Base-by-base conservation (phyloP, 2,113 vertebrate species). In the Potamarius usumacintae region DNA sequence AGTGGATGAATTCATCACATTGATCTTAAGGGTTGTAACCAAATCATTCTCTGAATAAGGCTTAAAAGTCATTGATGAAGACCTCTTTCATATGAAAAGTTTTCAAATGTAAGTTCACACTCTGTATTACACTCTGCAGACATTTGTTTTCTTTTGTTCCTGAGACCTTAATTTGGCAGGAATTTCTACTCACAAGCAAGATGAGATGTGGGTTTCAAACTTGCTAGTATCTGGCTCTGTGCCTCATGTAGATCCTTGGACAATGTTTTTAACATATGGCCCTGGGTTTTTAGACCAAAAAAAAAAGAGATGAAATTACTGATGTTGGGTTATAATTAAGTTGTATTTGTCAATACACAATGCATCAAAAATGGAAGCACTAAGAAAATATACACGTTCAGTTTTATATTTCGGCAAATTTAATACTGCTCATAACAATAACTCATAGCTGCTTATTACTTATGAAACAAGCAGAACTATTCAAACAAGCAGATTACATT, bases 141-240 rank as follows among this genome's bases (percentile, higher is more conserved):
- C 50, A 85, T 72, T 88, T 83, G 86, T 90, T 83, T 87, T 87
- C 34, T 84, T 82, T 69, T 57, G 74, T 63, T 87, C 85, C 86
- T 79, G 57, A 89, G 90, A 72, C 27, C 81, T 83, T 52, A 55
- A 69, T 65, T 86, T 87, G 82, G 85, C 90, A 87, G 55, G 85
- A 82, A 62, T 78, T 84, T 88, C 74, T 74, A 62, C 79, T 83
- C 27, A 84, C 69, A 76, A 76, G 20, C 65, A 67, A 42, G 34
- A 85, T 82, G 25, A 72, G 72, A 72, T 80, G 60, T 79, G 76
- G 65, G 62, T 88, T 82, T 53, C 30, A 10, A 60, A 50, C 74
- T 65, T 34, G 71, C 81, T 65, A 71, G 57, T 83, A 87, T 81
- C 69, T 90, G 84, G 71, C 83, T 85, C 71, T 83, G 7, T 65